Conservation (phyloP, 1,140 invertebrate genomes). For the Chionoecetes opilio region DNA sequence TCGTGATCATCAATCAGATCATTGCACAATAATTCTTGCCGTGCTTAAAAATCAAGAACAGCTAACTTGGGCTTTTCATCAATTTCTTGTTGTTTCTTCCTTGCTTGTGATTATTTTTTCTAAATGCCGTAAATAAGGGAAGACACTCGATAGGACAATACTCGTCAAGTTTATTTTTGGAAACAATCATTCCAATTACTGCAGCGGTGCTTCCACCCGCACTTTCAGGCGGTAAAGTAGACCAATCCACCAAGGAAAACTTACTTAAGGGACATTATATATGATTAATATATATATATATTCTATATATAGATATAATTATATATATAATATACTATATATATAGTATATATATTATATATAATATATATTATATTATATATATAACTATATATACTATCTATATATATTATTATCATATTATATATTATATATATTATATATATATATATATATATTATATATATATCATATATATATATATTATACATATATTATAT, state of each 20-base stretch:
- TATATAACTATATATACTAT: not conserved
- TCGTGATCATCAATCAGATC: no score
- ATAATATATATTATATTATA: constrained; percentile 12
- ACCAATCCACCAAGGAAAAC: no score
- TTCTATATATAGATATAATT: constrained; percentile 42
- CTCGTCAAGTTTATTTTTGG: not conserved
- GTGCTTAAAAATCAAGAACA: no score
- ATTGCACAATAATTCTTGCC: no score
- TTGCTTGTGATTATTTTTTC: no score
- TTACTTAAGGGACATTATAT: not conserved
- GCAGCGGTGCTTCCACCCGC: not conserved
- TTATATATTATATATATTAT: no score
- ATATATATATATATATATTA: no score
- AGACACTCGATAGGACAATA: not conserved
- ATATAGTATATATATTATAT: constrained; percentile 40
- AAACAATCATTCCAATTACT: not conserved
- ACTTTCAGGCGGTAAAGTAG: not conserved
- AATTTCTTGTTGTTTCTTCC: no score
- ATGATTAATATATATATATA: constrained; percentile 40
- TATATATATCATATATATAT: no score
- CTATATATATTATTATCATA: not conserved
- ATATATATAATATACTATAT: constrained; percentile 53
- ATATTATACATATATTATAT: no score
- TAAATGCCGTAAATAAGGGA: no score
- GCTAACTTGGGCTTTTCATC: no score